A percentile compares a stretch with the other conserved stretches of the same genome.
phyloP scores from a whole-genome alignment of 2,888 invertebrate genomes.

The Philhelius pedissequus region DNA sequence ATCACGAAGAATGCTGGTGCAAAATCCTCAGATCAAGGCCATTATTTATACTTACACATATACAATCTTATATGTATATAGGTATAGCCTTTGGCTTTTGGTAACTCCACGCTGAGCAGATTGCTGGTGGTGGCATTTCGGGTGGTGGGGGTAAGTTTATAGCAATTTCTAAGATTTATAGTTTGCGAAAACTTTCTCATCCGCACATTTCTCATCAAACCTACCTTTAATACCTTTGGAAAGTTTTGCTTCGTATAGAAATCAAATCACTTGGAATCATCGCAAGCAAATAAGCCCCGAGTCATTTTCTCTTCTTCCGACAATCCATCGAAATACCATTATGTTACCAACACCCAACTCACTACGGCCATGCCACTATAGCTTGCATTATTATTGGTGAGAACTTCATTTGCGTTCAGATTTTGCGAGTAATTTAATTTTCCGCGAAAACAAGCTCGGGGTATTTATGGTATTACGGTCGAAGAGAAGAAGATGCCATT shows the following conservation, averaged over 20 bases:
- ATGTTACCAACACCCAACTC: background rate
- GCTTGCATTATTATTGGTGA: background rate
- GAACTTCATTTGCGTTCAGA: slow-evolving; percentile 39
- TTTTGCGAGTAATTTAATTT: slow-evolving; percentile 55
- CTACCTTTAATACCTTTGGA: background rate
- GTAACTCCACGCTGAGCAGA: slow-evolving; percentile 32
- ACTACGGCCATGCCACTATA: background rate
- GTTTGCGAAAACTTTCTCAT: slow-evolving; percentile 49
- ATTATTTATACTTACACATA: too few species aligned
- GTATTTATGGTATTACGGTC: slow-evolving; percentile 39
- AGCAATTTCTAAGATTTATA: slow-evolving; percentile 60
- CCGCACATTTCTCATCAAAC: background rate
- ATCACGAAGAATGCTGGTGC: too few species aligned
- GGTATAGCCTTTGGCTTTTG: slow-evolving; percentile 18
- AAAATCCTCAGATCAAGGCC: slow-evolving; percentile 24
- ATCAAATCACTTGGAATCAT: slow-evolving; percentile 48
- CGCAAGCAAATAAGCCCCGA: slow-evolving; percentile 15
- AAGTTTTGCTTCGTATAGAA: background rate
- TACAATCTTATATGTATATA: too few species aligned
- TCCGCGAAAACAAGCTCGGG: slow-evolving; percentile 12
- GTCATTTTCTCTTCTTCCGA: background rate
- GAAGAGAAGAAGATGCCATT: slow-evolving; percentile 25
- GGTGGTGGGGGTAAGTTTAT: slow-evolving; percentile 35
- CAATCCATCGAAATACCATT: background rate
- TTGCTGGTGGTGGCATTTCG: background rate